A percentile compares a stretch with the other conserved stretches of the same genome.
Evolutionary conservation across 2,888 invertebrate genomes (phyloP).

Genomic region (Plebejus melissa): DNA sequence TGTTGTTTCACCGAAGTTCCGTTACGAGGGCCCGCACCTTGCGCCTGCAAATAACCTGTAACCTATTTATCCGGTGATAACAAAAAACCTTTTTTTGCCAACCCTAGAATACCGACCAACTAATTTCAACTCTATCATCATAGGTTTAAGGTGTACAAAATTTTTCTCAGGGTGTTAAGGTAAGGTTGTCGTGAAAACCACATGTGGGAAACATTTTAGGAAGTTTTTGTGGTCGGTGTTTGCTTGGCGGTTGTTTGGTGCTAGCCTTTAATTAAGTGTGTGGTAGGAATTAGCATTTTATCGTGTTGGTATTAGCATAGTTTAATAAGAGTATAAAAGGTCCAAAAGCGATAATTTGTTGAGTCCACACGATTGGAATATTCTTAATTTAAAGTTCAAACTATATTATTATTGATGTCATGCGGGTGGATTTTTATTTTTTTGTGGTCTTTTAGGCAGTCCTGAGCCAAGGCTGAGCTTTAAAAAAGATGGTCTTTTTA

Average conservation of each 20-base stretch:
- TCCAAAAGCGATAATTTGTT: neutral
- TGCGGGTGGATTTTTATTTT: neutral
- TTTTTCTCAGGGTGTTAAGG: neutral
- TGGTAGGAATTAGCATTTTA: constrained; percentile 58
- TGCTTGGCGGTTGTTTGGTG: constrained; percentile 65
- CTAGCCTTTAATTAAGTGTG: constrained; percentile 65
- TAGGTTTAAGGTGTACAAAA: constrained; percentile 30
- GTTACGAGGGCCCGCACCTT: constrained; percentile 70
- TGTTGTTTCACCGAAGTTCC: constrained; percentile 67
- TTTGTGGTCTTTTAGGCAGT: too few species aligned
- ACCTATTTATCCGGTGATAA: constrained; percentile 67
- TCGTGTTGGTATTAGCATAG: constrained; percentile 38
- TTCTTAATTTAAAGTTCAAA: neutral
- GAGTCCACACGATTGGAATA: neutral
- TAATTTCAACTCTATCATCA: constrained; percentile 34
- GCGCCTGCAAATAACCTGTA: constrained; percentile 76
- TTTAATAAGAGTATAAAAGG: neutral
- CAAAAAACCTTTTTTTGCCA: constrained; percentile 49
- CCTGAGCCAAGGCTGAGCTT: too few species aligned
- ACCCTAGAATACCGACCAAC: constrained; percentile 21
- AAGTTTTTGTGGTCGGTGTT: constrained; percentile 59
- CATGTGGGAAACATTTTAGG: constrained; percentile 66
- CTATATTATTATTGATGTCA: neutral
- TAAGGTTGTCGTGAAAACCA: constrained; percentile 44
- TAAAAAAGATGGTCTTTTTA: too few species aligned